Evolutionary conservation across 1,140 invertebrate species (phyloP), one percentile per base, ranked within the genome.

Genomic region (Hycleus phaleratus): DNA sequence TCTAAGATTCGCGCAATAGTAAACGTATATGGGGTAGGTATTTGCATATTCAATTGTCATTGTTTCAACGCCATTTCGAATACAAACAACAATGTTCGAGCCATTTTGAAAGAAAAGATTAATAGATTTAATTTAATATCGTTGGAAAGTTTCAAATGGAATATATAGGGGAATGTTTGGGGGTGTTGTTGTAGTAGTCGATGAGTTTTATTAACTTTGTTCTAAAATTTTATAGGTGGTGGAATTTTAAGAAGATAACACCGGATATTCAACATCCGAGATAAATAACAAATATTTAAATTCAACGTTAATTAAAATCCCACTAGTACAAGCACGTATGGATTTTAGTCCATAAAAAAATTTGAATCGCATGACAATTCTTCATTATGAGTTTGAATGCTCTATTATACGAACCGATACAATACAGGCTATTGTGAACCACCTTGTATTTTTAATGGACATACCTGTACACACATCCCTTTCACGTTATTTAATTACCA

Each of bases 331-430:
- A 1, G 32, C 32, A 18, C 18, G 18, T 18, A 18, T 32, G 32
- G 32, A 32, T 32, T 59, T 40, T 48, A 59, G 56, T 60, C 58
- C 51, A 60, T 56, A 56, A 60, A 56, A 50, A 52, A 56, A 56
- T n/a, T 54, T 45, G 48, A 42, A 45, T 62, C 45, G 57, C 57
- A 62, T 59, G 60, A 62, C 60, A 62, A 62, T 62, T 51, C 60
- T 58, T 62, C 60, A 62, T 62, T 62, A 62, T 51, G 26, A 51
- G 38, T 26, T 50, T 62, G 60, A 59, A 62, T 62, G 60, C 56
- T 58, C 60, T 44, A 62, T 62, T 62, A 62, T 62, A 51, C 45
- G 52, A 52, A 42, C 38, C 47, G 43, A 55, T 49, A 62, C 60
- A 62, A 62, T 59, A 57, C 45, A 42, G 38, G 24, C 50, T 44